Conservation (phyloP, 2,888 invertebrate genomes). For the Salpingus planirostris region DNA sequence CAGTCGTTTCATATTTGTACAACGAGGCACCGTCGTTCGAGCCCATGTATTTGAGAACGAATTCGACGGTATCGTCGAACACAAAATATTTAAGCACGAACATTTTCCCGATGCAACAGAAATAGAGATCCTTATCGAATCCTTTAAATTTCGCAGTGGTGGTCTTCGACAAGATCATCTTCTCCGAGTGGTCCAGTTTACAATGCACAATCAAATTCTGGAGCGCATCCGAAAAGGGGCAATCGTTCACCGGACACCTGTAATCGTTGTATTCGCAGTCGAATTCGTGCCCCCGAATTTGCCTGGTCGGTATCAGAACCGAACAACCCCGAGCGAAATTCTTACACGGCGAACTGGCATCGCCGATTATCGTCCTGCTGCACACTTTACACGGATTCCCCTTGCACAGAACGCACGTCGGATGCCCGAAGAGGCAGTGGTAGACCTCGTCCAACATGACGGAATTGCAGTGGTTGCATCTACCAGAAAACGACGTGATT, state of each 20-base stretch:
- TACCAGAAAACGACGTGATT: slow-evolving; percentile 1
- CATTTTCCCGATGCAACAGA: slow-evolving; percentile 23
- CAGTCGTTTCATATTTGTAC: slow-evolving; percentile 22
- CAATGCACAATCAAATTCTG: slow-evolving; percentile 21
- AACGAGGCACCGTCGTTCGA: slow-evolving; percentile 21
- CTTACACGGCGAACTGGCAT: slow-evolving; percentile 23
- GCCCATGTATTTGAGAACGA: slow-evolving; percentile 26
- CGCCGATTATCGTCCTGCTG: slow-evolving; percentile 18
- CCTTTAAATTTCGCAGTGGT: slow-evolving; percentile 15
- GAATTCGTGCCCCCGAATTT: slow-evolving; percentile 22
- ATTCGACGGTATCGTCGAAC: slow-evolving; percentile 23
- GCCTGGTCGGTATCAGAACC: slow-evolving; percentile 15
- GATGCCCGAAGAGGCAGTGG: slow-evolving; percentile 24
- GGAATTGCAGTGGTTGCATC: slow-evolving; percentile 19
- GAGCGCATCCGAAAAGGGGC: slow-evolving; percentile 16
- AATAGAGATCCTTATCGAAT: slow-evolving; percentile 23
- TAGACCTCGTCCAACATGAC: slow-evolving; percentile 10
- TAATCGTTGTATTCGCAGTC: slow-evolving; percentile 26
- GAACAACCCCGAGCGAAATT: slow-evolving; percentile 26
- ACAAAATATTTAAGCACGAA: slow-evolving; percentile 28
- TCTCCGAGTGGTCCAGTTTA: slow-evolving; percentile 17
- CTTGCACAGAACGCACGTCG: slow-evolving; percentile 23
- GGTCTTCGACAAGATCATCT: slow-evolving; percentile 18
- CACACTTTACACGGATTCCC: slow-evolving; percentile 24
- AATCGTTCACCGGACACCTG: slow-evolving; percentile 23